Evolutionary conservation across 2,888 invertebrate genomes (phyloP), one percentile per base, ranked within the genome.

Genomic region (Metallyticus violacea): DNA sequence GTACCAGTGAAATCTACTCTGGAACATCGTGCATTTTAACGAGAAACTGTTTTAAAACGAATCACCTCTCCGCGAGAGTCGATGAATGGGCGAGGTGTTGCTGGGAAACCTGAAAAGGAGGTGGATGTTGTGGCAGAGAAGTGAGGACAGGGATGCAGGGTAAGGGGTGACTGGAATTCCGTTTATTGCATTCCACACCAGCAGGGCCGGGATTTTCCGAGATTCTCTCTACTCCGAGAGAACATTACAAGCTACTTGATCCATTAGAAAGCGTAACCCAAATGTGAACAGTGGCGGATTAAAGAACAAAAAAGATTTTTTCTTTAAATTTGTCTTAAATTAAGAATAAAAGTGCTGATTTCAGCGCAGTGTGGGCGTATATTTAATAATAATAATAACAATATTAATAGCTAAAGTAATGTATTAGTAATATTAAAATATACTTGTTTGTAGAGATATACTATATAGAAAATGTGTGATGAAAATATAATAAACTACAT

Each of bases 151-250:
- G 78, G 26, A n/a, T 26, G 76, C 7, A 15, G 76, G 76, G 76
- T 62, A 7, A 15, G 7, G 78, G 78, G 78, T 25, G 26, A 40
- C 40, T 81, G 81, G 81, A 81, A 81, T 81, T 81, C 81, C 25
- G 28, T 81, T 81, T 81, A 81, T 81, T 81, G 81, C 81, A 81
- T 81, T 81, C 81, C 81, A 81, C 40, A 30, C 25, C 81, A 25
- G 29, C 40, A 81, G 28, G 25, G 81, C 40, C n/a, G 30, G 81
- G 81, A 81, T 81, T 81, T 81, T 25, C 81, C 25, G 81, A 81
- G 81, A 81, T 81, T 81, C 81, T 7, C 22, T 7, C 26, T 15
- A 62, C 7, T 7, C 25, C 26, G 7, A 80, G 80, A 80, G 80
- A 80, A 25, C 81, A 81, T 81, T 81, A 30, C n/a, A 30, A 81